Percentiles rank a stretch among this genome's conserved stretches.
Evolutionary conservation across 2,113 vertebrate genomes (phyloP).

Genomic region (Ovibos moschatus): DNA sequence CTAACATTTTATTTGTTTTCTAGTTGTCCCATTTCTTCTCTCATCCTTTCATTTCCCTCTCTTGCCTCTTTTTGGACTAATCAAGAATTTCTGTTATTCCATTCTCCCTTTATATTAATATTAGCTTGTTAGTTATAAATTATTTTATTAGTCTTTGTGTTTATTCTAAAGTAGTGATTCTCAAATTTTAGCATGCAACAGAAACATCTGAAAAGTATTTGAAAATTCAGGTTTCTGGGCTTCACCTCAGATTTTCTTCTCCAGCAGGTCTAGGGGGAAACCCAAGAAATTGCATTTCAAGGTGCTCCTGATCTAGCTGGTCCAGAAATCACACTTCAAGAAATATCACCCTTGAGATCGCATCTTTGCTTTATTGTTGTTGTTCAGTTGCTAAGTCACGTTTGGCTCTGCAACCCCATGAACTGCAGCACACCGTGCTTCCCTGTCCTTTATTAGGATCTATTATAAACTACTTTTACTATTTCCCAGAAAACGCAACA

Average conservation of each 20-base stretch:
- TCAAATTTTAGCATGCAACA: background rate
- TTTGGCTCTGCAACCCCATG: background rate
- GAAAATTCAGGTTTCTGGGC: background rate
- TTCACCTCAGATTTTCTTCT: background rate
- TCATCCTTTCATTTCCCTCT: background rate
- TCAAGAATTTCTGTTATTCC: background rate
- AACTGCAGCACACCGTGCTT: accelerated
- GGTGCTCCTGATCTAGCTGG: background rate
- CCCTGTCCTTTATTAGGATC: background rate
- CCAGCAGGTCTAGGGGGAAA: background rate
- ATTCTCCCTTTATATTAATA: background rate
- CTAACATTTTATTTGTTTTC: background rate
- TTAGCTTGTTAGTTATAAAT: background rate
- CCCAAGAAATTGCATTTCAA: background rate
- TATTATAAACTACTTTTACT: background rate
- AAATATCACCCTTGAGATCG: background rate
- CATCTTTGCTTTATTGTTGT: background rate
- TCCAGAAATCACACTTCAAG: background rate
- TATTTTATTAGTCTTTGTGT: background rate
- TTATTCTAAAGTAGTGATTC: background rate
- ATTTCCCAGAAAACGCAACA: background rate
- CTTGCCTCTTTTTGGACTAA: background rate
- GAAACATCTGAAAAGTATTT: background rate
- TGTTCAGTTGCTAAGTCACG: background rate
- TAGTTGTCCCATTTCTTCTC: background rate